A percentile compares a stretch with the other conserved stretches of the same genome.
Evolutionary conservation across 2,113 vertebrate species (phyloP).

Genomic region (Seriola rivoliana): DNA sequence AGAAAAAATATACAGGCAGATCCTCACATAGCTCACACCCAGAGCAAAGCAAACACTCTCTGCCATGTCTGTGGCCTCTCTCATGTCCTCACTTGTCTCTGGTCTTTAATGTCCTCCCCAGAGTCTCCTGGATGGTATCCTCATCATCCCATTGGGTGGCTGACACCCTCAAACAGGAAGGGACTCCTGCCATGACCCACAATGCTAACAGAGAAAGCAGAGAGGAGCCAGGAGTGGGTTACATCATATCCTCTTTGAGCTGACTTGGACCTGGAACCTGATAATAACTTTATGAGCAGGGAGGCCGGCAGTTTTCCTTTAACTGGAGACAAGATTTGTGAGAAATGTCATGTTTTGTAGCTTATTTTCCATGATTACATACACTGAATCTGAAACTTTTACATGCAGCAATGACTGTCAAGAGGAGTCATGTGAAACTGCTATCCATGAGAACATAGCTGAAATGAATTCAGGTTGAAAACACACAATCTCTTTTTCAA

Average conservation of each 20-base stretch:
- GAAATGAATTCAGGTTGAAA: constrained; percentile 48
- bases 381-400: constrained; percentile 1
- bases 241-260: constrained; percentile 53
- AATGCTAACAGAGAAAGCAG: constrained; percentile 53
- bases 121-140: constrained; percentile 63
- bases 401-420: constrained; percentile 7
- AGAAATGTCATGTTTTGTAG: constrained; percentile 1
- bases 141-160: constrained; percentile 70
- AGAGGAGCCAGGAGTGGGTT: constrained; percentile 47
- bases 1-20: constrained; percentile 65
- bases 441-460: constrained; percentile 44
- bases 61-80: constrained; percentile 60
- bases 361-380: constrained; percentile 26
- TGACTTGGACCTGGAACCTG: constrained; percentile 43
- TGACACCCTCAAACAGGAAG: constrained; percentile 69
- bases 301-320: neutral
- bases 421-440: constrained; percentile 36
- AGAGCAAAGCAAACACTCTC: constrained; percentile 62
- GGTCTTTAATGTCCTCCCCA: constrained; percentile 51
- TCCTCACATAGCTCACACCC: constrained; percentile 53
- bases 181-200: constrained; percentile 58
- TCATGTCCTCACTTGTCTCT: constrained; percentile 57
- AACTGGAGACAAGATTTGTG: neutral
- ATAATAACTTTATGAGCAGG: constrained; percentile 39
- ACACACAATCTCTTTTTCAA: constrained; percentile 35